Evolutionary conservation across 2,797 vertebrate species (phyloP), one percentile per base, ranked within the genome.

Genomic region (Lycodopsis pacificus): DNA sequence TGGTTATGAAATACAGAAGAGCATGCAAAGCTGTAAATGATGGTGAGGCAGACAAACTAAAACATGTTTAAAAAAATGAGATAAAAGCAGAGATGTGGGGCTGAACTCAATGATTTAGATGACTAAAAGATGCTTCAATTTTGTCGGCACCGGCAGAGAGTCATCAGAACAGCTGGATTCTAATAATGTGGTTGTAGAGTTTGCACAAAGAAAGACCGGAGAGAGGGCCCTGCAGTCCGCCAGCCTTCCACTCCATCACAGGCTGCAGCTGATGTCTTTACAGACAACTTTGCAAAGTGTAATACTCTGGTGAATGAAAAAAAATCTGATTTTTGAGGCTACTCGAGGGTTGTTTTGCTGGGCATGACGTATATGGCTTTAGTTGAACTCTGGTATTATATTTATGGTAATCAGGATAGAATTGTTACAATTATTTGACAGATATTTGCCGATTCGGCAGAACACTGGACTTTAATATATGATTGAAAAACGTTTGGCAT

Each of bases 111-210:
- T 63, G n/a, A 46, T 54, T 54, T 3, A 40, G 40, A 73, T 71
- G 27, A 69, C 6, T 22, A 3, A 73, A 62, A 71, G 4, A 38
- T 40, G 15, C 42, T 27, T 65, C 15, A 27, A 0, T 51, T 54
- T 20, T 74, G 17, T 64, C n/a, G 30, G 49, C 5, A 12, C 20
- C 67, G 36, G 32, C 46, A 42, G 13, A n/a, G 46, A 72, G 63
- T 78, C 62, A 12, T 49, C 66, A 58, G 63, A 65, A 48, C 67
- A 57, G 25, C n/a, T 61, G 68, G 65, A 73, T 71, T 78, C 71
- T 71, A 80, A 76, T 73, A 58, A 44, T 49, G 51, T 30, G 7
- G 10, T 48, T 72, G 4, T 9, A 46, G 61, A 56, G 27, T 74
- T 63, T n/a, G n/a, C n/a, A 62, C 20, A 57, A 44, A 71, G 57